Conservation (phyloP, 2,888 invertebrate species). For the Caenorhabditis macrosperma region DNA sequence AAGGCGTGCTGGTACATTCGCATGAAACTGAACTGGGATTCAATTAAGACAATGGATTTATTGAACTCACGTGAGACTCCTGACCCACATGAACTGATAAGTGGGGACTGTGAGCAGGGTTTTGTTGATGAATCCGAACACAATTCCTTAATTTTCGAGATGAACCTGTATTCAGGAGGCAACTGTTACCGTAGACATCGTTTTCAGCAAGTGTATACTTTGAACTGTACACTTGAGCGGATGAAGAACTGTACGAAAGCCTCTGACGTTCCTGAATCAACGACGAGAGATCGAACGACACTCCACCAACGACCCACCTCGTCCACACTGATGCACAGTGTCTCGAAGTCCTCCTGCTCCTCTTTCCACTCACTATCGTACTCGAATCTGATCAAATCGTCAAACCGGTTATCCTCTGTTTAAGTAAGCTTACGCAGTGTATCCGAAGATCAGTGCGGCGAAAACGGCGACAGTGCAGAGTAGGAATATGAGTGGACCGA, state of each 20-base stretch:
- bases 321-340: background rate
- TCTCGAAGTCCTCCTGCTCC: slow-evolving; percentile 33
- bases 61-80: slow-evolving; percentile 19
- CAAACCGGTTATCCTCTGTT: background rate
- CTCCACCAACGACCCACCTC: background rate
- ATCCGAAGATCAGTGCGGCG: slow-evolving; percentile 29
- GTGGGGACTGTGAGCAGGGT: slow-evolving; percentile 10
- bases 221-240: slow-evolving; percentile 23
- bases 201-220: slow-evolving; percentile 10
- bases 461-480: slow-evolving; percentile 2
- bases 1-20: slow-evolving; percentile 45
- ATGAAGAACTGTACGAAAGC: background rate
- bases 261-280: slow-evolving; percentile 18
- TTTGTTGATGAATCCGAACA: slow-evolving; percentile 35
- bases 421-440: slow-evolving; percentile 11
- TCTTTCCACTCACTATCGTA: slow-evolving; percentile 28
- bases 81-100: slow-evolving; percentile 30
- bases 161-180: background rate
- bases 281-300: too few relatives aligned
- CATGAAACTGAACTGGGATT: background rate
- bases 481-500: slow-evolving; percentile 18
- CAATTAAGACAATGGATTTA: background rate
- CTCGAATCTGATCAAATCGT: slow-evolving; percentile 26
- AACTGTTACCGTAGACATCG: slow-evolving; percentile 20
- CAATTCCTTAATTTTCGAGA: slow-evolving; percentile 5